Evolutionary conservation across 2,888 invertebrate genomes (phyloP).

Genomic region (Maniola hyperantus): DNA sequence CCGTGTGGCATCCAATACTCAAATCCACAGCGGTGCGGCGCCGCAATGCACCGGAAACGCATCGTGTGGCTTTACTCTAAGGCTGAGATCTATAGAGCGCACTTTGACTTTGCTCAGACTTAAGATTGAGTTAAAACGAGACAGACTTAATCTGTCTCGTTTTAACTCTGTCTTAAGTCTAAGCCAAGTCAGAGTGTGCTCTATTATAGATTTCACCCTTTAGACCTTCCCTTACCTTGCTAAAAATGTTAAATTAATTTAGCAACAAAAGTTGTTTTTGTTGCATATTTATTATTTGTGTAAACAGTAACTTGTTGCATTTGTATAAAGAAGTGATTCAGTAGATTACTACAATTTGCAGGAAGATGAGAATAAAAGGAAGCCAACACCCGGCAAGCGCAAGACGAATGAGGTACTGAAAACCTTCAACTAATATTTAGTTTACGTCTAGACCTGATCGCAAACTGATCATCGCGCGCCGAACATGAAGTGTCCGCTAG

Average conservation of each 20-base stretch:
- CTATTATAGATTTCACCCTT: too few species aligned
- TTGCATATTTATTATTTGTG: neutral
- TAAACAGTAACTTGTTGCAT: constrained; percentile 19
- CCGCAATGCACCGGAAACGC: too few species aligned
- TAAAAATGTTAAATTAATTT: neutral
- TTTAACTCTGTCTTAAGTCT: too few species aligned
- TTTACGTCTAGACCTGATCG: neutral
- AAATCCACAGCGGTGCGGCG: too few species aligned
- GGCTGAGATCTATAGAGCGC: too few species aligned
- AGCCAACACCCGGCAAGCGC: constrained; percentile 77
- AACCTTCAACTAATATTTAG: constrained; percentile 74
- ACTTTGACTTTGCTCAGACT: too few species aligned
- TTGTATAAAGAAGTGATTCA: constrained; percentile 51
- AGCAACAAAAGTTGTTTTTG: neutral
- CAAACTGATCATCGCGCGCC: constrained; percentile 1
- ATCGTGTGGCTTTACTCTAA: too few species aligned
- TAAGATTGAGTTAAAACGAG: too few species aligned
- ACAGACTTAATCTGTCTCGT: too few species aligned
- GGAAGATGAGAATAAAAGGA: constrained; percentile 81
- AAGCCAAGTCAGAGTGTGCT: too few species aligned
- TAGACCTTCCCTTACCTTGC: neutral
- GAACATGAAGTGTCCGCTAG: neutral
- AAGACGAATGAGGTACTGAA: constrained; percentile 82
- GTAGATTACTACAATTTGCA: constrained; percentile 74
- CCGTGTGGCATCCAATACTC: too few species aligned